Percentiles rank a stretch among this genome's conserved stretches.
phyloP scores from a whole-genome alignment of 2,888 invertebrate species.

The Microdon myrmicae region DNA sequence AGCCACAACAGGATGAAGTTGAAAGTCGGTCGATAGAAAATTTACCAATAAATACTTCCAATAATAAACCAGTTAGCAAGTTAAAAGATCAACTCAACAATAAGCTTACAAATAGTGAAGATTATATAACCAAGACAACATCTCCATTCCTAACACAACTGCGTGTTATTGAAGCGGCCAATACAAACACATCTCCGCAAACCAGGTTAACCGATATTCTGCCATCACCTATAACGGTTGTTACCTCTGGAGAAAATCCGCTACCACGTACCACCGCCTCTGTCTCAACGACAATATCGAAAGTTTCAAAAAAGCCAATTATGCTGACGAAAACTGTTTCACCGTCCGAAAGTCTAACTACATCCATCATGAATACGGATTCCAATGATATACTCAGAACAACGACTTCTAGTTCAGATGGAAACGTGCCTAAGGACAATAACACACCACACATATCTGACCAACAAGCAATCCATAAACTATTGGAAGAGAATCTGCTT shows the following conservation, averaged over 20 bases:
- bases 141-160: slow-evolving; percentile 21
- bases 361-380: neutral
- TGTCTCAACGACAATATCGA: slow-evolving; percentile 5
- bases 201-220: slow-evolving; percentile 9
- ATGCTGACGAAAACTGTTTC: slow-evolving; percentile 25
- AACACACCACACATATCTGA: too few species aligned
- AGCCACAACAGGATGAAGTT: neutral
- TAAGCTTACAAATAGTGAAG: slow-evolving; percentile 12
- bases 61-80: slow-evolving; percentile 6
- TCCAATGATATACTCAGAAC: neutral
- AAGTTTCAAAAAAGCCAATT: slow-evolving; percentile 15
- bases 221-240: slow-evolving; percentile 14
- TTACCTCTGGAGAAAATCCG: slow-evolving; percentile 14
- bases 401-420: neutral
- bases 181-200: slow-evolving; percentile 8
- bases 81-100: neutral
- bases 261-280: slow-evolving; percentile 1
- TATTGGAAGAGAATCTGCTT: slow-evolving; percentile 23
- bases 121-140: slow-evolving; percentile 13
- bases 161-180: slow-evolving; percentile 27
- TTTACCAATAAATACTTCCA: neutral
- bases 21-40: slow-evolving; percentile 9
- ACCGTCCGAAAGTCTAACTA: slow-evolving; percentile 16
- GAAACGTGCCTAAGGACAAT: slow-evolving; percentile 12
- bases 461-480: slow-evolving; percentile 22